phyloP scores from a whole-genome alignment of 2,113 vertebrate genomes.

The Myiagra hebetior region DNA sequence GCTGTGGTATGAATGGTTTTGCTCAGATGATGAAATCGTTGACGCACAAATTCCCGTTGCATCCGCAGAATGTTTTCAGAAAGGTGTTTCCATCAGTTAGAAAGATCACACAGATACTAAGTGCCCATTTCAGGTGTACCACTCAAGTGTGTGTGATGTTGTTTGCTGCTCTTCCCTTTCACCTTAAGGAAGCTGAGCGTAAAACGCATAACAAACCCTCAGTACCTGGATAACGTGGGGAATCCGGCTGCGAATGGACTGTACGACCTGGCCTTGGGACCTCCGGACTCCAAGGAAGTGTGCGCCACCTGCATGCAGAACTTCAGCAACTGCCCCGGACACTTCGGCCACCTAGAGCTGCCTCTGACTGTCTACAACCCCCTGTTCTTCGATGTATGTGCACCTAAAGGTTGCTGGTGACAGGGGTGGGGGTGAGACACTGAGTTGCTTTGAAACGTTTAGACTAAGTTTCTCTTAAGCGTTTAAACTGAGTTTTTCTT shows the following conservation, averaged over 20 bases:
- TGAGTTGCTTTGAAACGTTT: too few relatives aligned
- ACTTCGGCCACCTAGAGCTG: conserved; percentile 89
- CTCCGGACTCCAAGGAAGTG: conserved; percentile 86
- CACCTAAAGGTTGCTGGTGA: background rate
- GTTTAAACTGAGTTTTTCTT: too few relatives aligned
- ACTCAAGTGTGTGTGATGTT: fast-evolving
- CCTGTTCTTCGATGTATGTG: conserved; percentile 85
- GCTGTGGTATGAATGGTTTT: background rate
- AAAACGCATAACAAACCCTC: conserved; percentile 84
- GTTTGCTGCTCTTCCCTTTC: background rate
- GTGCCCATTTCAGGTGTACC: fast-evolving
- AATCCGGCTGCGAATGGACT: conserved; percentile 85
- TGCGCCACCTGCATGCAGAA: conserved; percentile 93
- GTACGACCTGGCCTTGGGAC: conserved; percentile 90
- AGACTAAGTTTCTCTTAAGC: too few relatives aligned
- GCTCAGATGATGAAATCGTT: background rate
- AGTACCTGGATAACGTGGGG: conserved; percentile 85
- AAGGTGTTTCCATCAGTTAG: background rate
- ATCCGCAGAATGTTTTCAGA: background rate
- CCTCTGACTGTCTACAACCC: conserved; percentile 92
- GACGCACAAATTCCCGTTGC: background rate
- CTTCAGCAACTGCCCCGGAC: conserved; percentile 88
- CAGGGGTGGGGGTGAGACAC: background rate
- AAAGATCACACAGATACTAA: background rate
- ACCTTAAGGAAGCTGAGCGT: conserved; percentile 87